phyloP scores from a whole-genome alignment of 1,140 invertebrate species.

The Calliphora vicina region DNA sequence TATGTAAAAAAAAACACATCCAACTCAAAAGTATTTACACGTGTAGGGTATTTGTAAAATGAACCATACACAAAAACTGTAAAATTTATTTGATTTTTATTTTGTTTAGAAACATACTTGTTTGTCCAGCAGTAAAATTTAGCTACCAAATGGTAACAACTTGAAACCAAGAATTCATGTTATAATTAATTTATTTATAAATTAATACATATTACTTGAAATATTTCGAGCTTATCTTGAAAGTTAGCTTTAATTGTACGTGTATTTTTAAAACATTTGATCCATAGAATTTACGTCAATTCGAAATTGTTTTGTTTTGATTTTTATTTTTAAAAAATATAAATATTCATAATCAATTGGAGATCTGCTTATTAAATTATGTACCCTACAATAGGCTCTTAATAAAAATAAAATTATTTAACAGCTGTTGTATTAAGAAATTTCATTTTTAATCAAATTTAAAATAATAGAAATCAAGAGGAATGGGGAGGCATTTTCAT shows the following conservation, averaged over 20 bases:
- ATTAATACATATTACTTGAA: not conserved
- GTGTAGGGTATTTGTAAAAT: no score
- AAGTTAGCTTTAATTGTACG: not conserved
- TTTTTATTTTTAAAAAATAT: not conserved
- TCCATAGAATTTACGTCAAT: not conserved
- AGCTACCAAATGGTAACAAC: not conserved
- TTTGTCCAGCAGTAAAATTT: not conserved
- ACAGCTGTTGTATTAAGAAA: no score
- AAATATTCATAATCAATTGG: not conserved
- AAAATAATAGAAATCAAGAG: no score
- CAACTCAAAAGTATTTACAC: no score
- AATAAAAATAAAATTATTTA: no score
- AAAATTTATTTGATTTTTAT: no score
- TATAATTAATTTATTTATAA: not conserved
- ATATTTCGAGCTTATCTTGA: not conserved
- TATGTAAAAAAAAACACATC: no score
- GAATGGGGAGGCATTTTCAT: no score
- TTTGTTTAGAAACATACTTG: not conserved
- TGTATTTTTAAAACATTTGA: not conserved
- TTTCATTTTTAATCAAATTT: no score
- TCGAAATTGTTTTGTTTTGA: not conserved
- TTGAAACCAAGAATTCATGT: not conserved
- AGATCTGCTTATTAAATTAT: not conserved
- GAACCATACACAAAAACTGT: no score
- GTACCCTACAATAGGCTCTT: no score